A percentile compares a stretch with the other conserved stretches of the same genome.
These are phyloP conservation scores for Linurgus olivaceus DNA, from an alignment of 2,797 vertebrate species.

Conservation along the genomic window DNA sequence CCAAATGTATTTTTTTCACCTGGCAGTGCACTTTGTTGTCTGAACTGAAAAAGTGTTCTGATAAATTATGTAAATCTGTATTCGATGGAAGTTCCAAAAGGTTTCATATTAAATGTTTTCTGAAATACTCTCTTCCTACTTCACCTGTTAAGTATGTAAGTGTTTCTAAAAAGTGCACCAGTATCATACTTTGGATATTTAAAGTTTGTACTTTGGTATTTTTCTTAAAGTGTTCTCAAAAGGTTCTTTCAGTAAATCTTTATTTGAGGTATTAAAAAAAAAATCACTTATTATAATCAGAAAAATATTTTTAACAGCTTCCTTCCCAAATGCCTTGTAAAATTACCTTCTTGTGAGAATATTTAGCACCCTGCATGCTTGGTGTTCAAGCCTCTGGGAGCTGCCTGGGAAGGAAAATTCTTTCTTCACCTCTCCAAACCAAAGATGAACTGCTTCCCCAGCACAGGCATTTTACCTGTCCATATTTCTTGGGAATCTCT, in stretches of 20 bases:
- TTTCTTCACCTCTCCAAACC: neutral
- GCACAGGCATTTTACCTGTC: neutral
- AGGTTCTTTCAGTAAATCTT: slow-evolving; percentile 10
- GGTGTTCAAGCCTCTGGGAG: neutral
- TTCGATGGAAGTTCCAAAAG: slow-evolving; percentile 61
- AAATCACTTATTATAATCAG: neutral
- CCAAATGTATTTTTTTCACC: slow-evolving; percentile 50
- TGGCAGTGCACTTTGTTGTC: slow-evolving; percentile 49
- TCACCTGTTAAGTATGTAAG: slow-evolving; percentile 57
- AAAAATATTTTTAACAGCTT: slow-evolving; percentile 29
- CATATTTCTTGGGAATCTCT: neutral
- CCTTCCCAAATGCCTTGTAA: neutral
- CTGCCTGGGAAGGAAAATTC: neutral
- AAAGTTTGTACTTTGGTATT: slow-evolving; percentile 19
- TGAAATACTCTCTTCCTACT: slow-evolving; percentile 61
- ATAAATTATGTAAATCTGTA: slow-evolving; percentile 63
- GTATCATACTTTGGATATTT: slow-evolving; percentile 19
- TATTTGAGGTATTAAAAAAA: slow-evolving; percentile 21
- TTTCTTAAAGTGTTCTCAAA: slow-evolving; percentile 7
- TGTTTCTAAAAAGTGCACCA: slow-evolving; percentile 38
- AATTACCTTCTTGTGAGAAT: neutral
- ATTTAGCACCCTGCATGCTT: neutral
- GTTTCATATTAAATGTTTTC: slow-evolving; percentile 67
- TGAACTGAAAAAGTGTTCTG: slow-evolving; percentile 52
- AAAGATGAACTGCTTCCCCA: neutral